Conservation (phyloP, 2,888 invertebrate genomes). For the Meiosimyza platycephala region DNA sequence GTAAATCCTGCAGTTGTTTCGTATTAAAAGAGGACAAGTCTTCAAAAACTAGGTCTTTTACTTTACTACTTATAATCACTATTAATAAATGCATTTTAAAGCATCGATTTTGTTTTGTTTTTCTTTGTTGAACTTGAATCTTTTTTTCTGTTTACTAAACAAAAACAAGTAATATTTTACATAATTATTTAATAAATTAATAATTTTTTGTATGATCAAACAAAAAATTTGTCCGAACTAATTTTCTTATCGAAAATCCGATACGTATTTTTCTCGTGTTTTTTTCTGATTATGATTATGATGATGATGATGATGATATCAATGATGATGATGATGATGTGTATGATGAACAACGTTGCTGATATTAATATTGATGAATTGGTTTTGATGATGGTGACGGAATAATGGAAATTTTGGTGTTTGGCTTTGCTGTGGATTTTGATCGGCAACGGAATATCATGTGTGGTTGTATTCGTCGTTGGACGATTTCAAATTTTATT, state of each 20-base stretch:
- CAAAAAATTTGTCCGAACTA: slow-evolving; percentile 68
- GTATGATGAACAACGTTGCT: slow-evolving; percentile 53
- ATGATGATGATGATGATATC: slow-evolving; percentile 67
- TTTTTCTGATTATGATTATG: slow-evolving; percentile 67
- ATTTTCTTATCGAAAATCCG: slow-evolving; percentile 69
- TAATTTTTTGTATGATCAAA: slow-evolving; percentile 56
- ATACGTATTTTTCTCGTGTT: slow-evolving; percentile 70
- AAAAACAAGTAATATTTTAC: slow-evolving; percentile 30
- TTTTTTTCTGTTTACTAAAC: slow-evolving; percentile 38
- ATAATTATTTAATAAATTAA: slow-evolving; percentile 46
- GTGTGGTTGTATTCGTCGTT: slow-evolving; percentile 28
- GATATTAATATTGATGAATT: slow-evolving; percentile 67
- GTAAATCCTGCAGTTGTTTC: no score
- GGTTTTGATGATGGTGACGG: slow-evolving; percentile 62
- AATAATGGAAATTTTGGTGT: slow-evolving; percentile 46
- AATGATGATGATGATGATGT: slow-evolving; percentile 66
- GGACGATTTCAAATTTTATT: slow-evolving; percentile 68
- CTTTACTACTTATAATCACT: slow-evolving; percentile 14
- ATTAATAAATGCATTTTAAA: slow-evolving; percentile 40
- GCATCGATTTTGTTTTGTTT: slow-evolving; percentile 37
- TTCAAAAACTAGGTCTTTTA: neutral
- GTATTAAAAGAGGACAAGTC: no score
- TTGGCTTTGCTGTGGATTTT: slow-evolving; percentile 34
- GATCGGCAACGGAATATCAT: slow-evolving; percentile 22
- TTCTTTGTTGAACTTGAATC: slow-evolving; percentile 39